Evolutionary conservation across 2,113 vertebrate genomes (phyloP), one percentile per base, ranked within the genome.

Genomic region (Sinosuthora webbiana): DNA sequence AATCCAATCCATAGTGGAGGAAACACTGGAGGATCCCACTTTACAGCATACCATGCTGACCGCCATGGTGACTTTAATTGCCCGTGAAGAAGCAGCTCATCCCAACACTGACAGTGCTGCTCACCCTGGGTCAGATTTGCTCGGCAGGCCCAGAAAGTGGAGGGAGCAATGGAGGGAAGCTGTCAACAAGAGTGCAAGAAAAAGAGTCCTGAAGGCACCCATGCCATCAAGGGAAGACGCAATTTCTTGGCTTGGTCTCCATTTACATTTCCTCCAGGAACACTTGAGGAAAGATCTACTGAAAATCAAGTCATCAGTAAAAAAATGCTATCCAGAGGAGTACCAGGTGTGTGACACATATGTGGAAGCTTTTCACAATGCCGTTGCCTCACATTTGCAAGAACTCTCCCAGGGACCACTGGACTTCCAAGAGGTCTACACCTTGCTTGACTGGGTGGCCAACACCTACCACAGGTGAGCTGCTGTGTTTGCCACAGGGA

Each of bases 401-500:
- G 89, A 83, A 33, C 88, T 98, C 3, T 94, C 87, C 23, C 89
- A 65, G 9, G 27, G 23, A 22, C 47, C 23, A 0, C 65, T 97
- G 75, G 83, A 96, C 65, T 83, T 87, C 70, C 80, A 55, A 0
- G 97, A 98, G 65, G 78, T 97, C 35, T 97, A 97, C 23, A 53
- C 69, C 17, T 77, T 98, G 59, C 97, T 98, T 5, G 3, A 97
- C 70, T 98, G 98, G 98, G 93, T 97, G 37, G 94, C 96, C 88
- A 98, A 98, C 16, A 95, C 53, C 17, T 98, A 98, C 30, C 33
- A 15, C 94, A 97, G 98, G 98, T 98, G 95, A 97, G 92, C 12
- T 82, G 41, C 64, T 83, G 33, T 4, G 2, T 9, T 74, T 59
- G 28, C n/a, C 50, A 35, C 12, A 20, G 23, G 24, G 45, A 39